phyloP scores from a whole-genome alignment of 2,113 vertebrate species.

The Turdus rufiventris region DNA sequence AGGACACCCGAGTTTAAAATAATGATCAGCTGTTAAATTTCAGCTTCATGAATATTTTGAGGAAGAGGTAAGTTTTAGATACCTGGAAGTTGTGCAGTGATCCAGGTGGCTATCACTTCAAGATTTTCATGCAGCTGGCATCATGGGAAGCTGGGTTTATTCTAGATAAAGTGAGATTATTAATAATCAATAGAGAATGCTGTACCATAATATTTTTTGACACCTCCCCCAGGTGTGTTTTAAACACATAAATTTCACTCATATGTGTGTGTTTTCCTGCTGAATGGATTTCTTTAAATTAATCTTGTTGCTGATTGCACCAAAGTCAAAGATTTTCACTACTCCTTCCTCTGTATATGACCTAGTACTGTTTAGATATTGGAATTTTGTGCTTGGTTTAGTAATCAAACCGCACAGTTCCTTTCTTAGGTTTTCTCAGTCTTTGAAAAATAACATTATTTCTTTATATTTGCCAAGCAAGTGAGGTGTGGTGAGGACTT shows the following conservation, averaged over 20 bases:
- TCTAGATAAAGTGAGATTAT: not conserved
- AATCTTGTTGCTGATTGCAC: not conserved
- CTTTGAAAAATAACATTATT: not conserved
- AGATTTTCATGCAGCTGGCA: not conserved
- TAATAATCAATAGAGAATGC: not conserved
- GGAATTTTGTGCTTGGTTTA: not conserved
- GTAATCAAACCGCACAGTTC: not conserved
- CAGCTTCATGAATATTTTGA: not conserved
- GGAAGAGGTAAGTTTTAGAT: not conserved
- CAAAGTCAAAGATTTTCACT: not conserved
- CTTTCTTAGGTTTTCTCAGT: not conserved
- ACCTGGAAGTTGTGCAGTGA: not conserved
- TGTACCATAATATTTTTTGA: not conserved
- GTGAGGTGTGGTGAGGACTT: not conserved
- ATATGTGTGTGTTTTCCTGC: not conserved
- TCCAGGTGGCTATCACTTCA: not conserved
- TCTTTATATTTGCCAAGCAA: not conserved
- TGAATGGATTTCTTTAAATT: not conserved
- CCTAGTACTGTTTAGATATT: not conserved
- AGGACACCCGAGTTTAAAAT: conserved; percentile 10
- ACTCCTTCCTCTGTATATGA: not conserved
- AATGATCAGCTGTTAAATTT: not conserved
- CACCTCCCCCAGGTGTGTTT: not conserved
- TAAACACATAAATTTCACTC: not conserved
- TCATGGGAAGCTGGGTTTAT: not conserved